A percentile compares a stretch with the other conserved stretches of the same genome.
phyloP scores from a whole-genome alignment of 2,797 vertebrate genomes.

The Ctenopoma kingsleyae region DNA sequence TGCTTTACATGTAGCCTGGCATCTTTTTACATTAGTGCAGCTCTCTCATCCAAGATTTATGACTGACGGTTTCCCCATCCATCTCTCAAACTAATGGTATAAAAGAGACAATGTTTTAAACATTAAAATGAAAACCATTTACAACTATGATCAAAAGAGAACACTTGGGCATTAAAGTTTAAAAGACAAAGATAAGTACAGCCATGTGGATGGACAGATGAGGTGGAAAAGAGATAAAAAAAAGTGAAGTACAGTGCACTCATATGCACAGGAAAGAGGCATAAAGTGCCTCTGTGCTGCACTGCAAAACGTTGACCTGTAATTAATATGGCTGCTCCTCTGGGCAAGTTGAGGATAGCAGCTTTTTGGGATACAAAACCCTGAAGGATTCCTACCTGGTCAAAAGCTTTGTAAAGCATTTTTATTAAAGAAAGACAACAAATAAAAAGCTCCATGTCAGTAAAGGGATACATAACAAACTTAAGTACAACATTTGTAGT shows the following conservation, averaged over 20 bases:
- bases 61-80: constrained; percentile 86
- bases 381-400: constrained; percentile 73
- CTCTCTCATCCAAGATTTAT: constrained; percentile 97
- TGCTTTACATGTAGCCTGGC: constrained; percentile 94
- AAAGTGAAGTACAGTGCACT: constrained; percentile 75
- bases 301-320: constrained; percentile 87
- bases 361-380: constrained; percentile 77
- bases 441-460: constrained; percentile 27
- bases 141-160: constrained; percentile 96
- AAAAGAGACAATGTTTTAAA: constrained; percentile 99
- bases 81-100: constrained; percentile 93
- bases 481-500: constrained; percentile 22
- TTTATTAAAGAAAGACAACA: constrained; percentile 44
- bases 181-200: constrained; percentile 90
- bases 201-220: constrained; percentile 82
- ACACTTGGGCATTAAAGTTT: constrained; percentile 96
- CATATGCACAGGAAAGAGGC: constrained; percentile 76
- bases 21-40: constrained; percentile 95
- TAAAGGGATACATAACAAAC: constrained; percentile 23
- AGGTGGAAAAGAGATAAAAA: constrained; percentile 80
- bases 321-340: constrained; percentile 84
- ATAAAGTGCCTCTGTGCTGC: constrained; percentile 83
- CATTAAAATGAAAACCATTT: constrained; percentile 99
- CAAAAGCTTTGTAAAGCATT: constrained; percentile 57
- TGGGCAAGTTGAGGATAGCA: constrained; percentile 65